Conservation (phyloP, 2,888 invertebrate genomes). For the Tortrix viridana region DNA sequence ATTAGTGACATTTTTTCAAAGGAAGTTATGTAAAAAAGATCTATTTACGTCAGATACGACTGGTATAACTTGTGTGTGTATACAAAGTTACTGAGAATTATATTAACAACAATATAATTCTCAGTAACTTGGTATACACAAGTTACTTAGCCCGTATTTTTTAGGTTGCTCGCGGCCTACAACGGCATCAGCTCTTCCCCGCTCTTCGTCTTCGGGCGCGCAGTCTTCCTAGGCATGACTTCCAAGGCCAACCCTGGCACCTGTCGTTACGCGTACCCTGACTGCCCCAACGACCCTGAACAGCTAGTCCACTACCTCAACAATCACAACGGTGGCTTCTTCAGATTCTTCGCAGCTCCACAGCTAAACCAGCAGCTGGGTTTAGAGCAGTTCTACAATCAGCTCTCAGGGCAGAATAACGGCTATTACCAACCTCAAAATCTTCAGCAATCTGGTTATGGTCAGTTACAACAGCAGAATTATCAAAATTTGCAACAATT, state of each 20-base stretch:
- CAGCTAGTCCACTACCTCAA: slow-evolving; percentile 91
- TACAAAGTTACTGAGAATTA: too few species aligned
- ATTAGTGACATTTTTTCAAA: too few species aligned
- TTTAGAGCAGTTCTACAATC: slow-evolving; percentile 70
- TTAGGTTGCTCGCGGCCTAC: slow-evolving; percentile 84
- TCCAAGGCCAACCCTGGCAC: slow-evolving; percentile 83
- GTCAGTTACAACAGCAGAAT: slow-evolving; percentile 17
- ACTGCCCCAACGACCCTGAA: slow-evolving; percentile 89
- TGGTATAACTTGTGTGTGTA: too few species aligned
- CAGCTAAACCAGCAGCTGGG: slow-evolving; percentile 56
- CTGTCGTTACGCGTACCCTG: slow-evolving; percentile 87
- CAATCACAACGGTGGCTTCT: slow-evolving; percentile 94
- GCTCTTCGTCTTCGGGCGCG: slow-evolving; percentile 89
- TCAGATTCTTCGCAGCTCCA: slow-evolving; percentile 88
- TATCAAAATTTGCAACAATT: slow-evolving; percentile 12
- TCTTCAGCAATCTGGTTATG: slow-evolving; percentile 33
- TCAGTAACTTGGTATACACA: neutral
- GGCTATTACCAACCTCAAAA: slow-evolving; percentile 36
- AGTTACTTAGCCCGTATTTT: slow-evolving; percentile 40
- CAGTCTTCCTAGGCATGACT: slow-evolving; percentile 89
- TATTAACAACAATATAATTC: too few species aligned
- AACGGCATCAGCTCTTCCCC: slow-evolving; percentile 85
- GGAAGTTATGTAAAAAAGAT: too few species aligned
- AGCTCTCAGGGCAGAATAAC: slow-evolving; percentile 47
- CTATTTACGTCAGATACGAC: too few species aligned